Evolutionary conservation across 2,888 invertebrate genomes (phyloP).

Genomic region (Sylvicola fuscatus): DNA sequence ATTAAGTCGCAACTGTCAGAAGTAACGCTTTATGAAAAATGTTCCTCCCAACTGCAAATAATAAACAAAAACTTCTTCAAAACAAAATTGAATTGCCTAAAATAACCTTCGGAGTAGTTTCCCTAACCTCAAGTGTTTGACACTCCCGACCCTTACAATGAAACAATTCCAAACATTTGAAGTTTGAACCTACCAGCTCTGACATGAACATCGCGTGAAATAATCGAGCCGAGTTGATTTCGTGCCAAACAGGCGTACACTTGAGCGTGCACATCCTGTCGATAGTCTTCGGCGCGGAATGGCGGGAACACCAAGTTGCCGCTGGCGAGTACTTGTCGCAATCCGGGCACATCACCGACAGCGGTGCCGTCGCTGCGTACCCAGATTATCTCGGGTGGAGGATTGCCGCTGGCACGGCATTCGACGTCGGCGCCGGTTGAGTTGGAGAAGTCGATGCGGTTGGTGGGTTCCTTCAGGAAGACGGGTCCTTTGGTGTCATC

Average conservation of each 20-base stretch:
- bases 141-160: no score
- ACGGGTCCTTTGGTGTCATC: constrained; percentile 74
- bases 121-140: no score
- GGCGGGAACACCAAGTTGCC: constrained; percentile 88
- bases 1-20: no score
- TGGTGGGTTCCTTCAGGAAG: constrained; percentile 78
- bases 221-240: constrained; percentile 75
- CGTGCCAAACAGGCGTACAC: constrained; percentile 82
- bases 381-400: constrained; percentile 85
- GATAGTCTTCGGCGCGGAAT: constrained; percentile 82
- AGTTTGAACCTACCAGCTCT: constrained; percentile 65
- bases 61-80: no score
- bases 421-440: constrained; percentile 84
- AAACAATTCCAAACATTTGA: constrained; percentile 5
- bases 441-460: constrained; percentile 84
- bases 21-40: no score
- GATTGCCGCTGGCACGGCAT: constrained; percentile 78
- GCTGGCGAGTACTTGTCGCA: constrained; percentile 71
- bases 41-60: no score
- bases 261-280: constrained; percentile 86
- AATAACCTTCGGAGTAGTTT: no score
- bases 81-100: no score
- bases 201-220: constrained; percentile 83
- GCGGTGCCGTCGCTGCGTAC: constrained; percentile 77
- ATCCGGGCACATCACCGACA: constrained; percentile 75